Conservation (phyloP, 2,797 vertebrate species). For the Muraenolepis orangiensis region DNA sequence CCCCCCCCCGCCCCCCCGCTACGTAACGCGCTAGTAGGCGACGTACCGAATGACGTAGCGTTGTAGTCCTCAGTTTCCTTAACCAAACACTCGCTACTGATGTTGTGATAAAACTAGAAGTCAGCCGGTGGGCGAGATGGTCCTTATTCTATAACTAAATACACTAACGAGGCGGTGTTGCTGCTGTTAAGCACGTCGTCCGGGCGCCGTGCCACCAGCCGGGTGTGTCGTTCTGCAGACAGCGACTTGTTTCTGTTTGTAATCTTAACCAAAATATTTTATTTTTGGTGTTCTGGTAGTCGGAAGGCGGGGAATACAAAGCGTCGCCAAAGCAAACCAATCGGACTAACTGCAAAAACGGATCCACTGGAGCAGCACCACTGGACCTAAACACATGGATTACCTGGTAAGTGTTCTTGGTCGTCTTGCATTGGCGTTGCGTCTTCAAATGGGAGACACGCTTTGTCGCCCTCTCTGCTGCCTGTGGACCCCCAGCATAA, state of each 20-base stretch:
- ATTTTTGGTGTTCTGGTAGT: constrained; percentile 40
- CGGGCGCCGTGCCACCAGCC: not conserved
- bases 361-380: constrained; percentile 47
- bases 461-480: not conserved
- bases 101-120: constrained; percentile 58
- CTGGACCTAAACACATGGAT: constrained; percentile 74
- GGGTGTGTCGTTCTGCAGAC: not conserved
- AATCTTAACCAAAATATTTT: constrained; percentile 32
- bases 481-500: not conserved
- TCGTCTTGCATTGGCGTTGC: not conserved
- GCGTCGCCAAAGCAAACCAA: constrained; percentile 43
- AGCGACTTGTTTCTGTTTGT: constrained; percentile 24
- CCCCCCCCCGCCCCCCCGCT: too few relatives aligned
- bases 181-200: constrained; percentile 3
- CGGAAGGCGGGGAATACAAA: constrained; percentile 74
- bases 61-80: constrained; percentile 63
- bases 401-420: constrained; percentile 72
- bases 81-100: constrained; percentile 61
- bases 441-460: not conserved
- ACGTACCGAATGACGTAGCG: constrained; percentile 61
- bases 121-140: constrained; percentile 42
- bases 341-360: constrained; percentile 41
- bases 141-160: constrained; percentile 15
- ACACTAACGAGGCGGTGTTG: not conserved
- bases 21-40: constrained; percentile 49